Evolutionary conservation across 1,140 invertebrate genomes (phyloP).

Genomic region (Drosophila truncata): DNA sequence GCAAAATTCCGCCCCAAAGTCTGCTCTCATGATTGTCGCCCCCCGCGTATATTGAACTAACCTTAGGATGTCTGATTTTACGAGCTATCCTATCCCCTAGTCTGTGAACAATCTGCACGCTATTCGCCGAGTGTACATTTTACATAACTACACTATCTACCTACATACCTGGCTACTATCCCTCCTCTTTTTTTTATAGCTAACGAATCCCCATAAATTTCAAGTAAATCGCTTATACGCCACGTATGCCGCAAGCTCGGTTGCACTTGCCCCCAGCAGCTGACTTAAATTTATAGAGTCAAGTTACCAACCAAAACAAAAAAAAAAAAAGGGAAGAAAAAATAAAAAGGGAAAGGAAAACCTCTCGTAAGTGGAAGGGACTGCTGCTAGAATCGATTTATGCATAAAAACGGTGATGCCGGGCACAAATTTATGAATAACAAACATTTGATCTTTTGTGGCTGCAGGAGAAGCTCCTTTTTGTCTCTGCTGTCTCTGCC

Average conservation of each 20-base stretch:
- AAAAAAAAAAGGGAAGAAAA: neutral
- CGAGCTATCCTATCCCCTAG: constrained; percentile 16
- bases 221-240: constrained; percentile 71
- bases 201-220: constrained; percentile 51
- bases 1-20: constrained; percentile 9
- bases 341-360: neutral
- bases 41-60: constrained; percentile 27
- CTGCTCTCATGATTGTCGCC: constrained; percentile 26
- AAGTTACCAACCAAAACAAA: constrained; percentile 33
- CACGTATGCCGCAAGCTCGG: constrained; percentile 56
- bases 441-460: constrained; percentile 68
- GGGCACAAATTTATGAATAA: constrained; percentile 70
- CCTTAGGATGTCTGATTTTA: constrained; percentile 26
- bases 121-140: constrained; percentile 2
- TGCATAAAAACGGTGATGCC: constrained; percentile 70
- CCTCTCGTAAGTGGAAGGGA: constrained; percentile 10
- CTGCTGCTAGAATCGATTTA: constrained; percentile 67
- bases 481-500: neutral
- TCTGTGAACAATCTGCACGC: constrained; percentile 18
- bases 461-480: constrained; percentile 27
- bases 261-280: constrained; percentile 36
- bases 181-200: constrained; percentile 48
- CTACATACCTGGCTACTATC: constrained; percentile 25
- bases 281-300: constrained; percentile 70
- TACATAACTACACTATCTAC: constrained; percentile 26